Conservation (phyloP, 2,113 vertebrate genomes). For the Dryoscopus gambensis region DNA sequence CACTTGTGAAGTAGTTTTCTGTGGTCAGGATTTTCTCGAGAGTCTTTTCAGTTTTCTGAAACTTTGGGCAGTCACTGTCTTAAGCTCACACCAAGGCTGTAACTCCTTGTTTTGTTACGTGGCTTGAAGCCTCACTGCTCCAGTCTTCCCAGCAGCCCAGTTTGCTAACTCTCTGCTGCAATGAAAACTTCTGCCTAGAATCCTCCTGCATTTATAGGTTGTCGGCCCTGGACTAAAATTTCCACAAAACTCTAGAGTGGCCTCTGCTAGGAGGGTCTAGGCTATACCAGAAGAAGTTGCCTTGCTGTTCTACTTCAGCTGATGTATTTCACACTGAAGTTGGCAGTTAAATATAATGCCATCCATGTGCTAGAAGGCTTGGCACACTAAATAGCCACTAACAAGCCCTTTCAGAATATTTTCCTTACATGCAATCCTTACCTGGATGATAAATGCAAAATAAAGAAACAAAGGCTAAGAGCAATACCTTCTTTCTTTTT, state of each 20-base stretch:
- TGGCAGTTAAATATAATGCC: not conserved
- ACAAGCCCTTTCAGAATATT: not conserved
- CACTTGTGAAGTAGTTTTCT: not conserved
- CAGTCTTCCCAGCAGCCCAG: not conserved
- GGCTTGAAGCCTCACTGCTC: not conserved
- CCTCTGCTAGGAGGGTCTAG: not conserved
- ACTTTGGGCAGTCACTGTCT: not conserved
- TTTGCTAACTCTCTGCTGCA: not conserved
- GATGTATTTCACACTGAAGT: not conserved
- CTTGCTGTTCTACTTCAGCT: not conserved
- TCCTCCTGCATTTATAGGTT: not conserved
- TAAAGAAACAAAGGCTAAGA: not conserved
- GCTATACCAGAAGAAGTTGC: not conserved
- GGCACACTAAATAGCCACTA: not conserved
- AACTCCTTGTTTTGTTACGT: not conserved
- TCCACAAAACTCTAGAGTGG: not conserved
- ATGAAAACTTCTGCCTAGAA: not conserved
- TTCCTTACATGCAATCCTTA: not conserved
- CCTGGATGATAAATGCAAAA: not conserved
- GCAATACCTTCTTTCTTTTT: not conserved
- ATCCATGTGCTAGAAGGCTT: not conserved
- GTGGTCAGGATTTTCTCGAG: not conserved
- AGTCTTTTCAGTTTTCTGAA: not conserved
- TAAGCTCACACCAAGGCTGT: not conserved
- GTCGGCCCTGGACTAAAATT: not conserved